Evolutionary conservation across 1,140 invertebrate genomes (phyloP), one percentile per base, ranked within the genome.

Genomic region (Lucilia cuprina): DNA sequence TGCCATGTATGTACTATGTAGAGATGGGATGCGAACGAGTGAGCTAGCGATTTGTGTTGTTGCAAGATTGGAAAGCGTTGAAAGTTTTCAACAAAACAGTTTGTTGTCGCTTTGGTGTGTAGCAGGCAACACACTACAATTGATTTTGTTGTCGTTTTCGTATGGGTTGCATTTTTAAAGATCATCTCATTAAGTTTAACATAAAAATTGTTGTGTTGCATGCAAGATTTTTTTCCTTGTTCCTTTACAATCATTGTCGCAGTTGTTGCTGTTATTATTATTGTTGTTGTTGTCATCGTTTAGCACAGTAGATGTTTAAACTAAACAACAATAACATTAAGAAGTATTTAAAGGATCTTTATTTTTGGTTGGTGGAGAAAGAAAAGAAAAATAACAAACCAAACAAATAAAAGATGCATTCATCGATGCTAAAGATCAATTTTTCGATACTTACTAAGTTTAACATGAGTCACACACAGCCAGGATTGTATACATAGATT

Each of bases 151-250:
- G 85, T 85, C 85, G 86, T 86, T 35, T 47, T 47, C 14, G 41
- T 21, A 50, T 80, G 77, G 41, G 19, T 80, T 49, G 21, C 77
- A 41, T 78, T 78, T 77, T 78, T 78, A 80, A 80, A 80, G 77
- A 86, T 87, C 88, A 89, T 89, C 88, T 89, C 89, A 89, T 89
- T 89, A 89, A 89, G 88, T 87, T 84, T 83, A 80, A 83, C 83
- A 80, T 80, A 49, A 80, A 83, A 83, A 83, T 74, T 70, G 75
- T 82, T 82, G 14, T 50, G 84, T 75, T 30, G 82, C 77, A 83
- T 86, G 74, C 86, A 77, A 78, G 74, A 50, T 25, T 49, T 41
- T 84, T 70, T 70, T n/a, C n/a, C n/a, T n/a, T n/a, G n/a, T n/a
- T n/a, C n/a, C n/a, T n/a, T n/a, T n/a, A n/a, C n/a, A n/a, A n/a